Conservation (phyloP, 2,888 invertebrate genomes). For the Cerastis rubricosa region DNA sequence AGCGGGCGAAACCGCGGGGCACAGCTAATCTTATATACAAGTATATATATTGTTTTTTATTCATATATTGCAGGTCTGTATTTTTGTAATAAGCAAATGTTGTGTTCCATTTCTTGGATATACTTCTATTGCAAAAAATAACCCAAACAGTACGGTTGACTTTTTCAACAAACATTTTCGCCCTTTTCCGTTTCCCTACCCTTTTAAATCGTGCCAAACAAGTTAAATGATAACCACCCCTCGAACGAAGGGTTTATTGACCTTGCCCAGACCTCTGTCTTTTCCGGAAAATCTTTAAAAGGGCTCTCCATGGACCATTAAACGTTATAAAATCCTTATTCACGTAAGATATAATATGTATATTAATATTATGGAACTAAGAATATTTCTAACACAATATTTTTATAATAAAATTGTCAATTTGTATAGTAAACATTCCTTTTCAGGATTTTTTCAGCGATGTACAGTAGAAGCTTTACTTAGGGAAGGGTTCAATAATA, state of each 20-base stretch:
- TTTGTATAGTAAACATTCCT: conserved; percentile 19
- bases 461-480: conserved; percentile 25
- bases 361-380: conserved; percentile 4
- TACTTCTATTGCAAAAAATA: background rate
- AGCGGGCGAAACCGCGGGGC: background rate
- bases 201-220: conserved; percentile 25
- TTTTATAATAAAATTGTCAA: conserved; percentile 11
- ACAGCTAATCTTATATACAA: background rate
- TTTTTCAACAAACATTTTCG: background rate
- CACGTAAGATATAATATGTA: background rate
- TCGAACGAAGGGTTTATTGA: conserved; percentile 51
- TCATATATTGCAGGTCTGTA: background rate
- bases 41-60: background rate
- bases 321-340: conserved; percentile 13
- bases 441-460: conserved; percentile 16
- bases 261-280: conserved; percentile 45
- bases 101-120: background rate
- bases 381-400: conserved; percentile 1
- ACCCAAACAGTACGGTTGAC: background rate
- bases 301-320: conserved; percentile 11
- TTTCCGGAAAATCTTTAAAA: conserved; percentile 45
- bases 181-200: conserved; percentile 4
- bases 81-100: background rate
- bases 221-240: conserved; percentile 42
- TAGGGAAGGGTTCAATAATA: conserved; percentile 39